These are phyloP conservation scores for Kryptopterus vitreolus DNA, from an alignment of 2,797 vertebrate species.

Conservation along the genomic window DNA sequence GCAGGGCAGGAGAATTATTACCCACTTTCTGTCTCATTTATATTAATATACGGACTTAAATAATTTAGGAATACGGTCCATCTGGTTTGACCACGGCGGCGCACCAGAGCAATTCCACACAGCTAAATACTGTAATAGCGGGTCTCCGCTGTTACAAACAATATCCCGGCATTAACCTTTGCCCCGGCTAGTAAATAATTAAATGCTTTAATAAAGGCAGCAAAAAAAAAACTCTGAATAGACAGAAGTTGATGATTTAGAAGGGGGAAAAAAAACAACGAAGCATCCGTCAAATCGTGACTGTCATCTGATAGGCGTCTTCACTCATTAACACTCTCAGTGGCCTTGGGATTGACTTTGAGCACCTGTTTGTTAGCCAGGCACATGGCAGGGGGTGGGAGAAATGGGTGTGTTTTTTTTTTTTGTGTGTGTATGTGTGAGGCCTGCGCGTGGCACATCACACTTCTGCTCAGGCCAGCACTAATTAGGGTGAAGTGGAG, in stretches of 20 bases:
- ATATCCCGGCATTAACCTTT: conserved; percentile 65
- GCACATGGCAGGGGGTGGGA: conserved; percentile 38
- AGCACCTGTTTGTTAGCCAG: conserved; percentile 55
- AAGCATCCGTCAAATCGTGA: not conserved
- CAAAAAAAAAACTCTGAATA: not conserved
- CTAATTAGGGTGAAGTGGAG: conserved; percentile 81
- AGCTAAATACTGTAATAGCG: not conserved
- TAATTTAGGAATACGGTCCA: conserved; percentile 90
- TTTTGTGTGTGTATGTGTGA: conserved; percentile 37
- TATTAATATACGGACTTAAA: conserved; percentile 99
- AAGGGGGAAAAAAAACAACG: conserved; percentile 19
- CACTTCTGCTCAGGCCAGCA: conserved; percentile 72
- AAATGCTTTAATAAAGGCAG: conserved; percentile 37
- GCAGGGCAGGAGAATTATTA: conserved; percentile 99
- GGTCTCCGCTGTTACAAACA: conserved; percentile 57
- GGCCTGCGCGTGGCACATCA: conserved; percentile 63
- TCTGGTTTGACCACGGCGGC: conserved; percentile 76
- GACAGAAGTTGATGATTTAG: not conserved
- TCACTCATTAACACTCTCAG: conserved; percentile 41
- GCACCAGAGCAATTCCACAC: conserved; percentile 57
- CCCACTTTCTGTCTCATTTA: conserved; percentile 97
- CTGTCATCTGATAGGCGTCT: conserved; percentile 27
- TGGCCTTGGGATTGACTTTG: conserved; percentile 55
- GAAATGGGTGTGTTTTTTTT: conserved; percentile 5
- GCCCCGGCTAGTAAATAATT: conserved; percentile 49